Evolutionary conservation across 1,140 invertebrate genomes (phyloP).

Genomic region (Idris sp.): DNA sequence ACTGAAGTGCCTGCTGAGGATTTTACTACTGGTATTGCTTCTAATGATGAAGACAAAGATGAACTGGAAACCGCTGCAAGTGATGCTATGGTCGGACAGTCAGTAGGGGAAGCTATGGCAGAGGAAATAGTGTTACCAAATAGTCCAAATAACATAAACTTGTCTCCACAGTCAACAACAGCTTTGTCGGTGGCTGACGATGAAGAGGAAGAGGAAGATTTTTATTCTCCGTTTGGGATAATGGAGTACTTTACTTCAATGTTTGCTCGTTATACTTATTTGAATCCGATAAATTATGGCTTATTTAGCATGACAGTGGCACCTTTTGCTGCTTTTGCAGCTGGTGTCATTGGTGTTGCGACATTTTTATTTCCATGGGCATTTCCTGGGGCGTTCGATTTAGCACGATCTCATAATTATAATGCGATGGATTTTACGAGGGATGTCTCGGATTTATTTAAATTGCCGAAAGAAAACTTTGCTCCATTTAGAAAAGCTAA

Average conservation of each 20-base stretch:
- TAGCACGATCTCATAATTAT: conserved; percentile 62
- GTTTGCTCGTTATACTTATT: conserved; percentile 69
- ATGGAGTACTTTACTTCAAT: conserved; percentile 69
- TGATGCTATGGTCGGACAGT: conserved; percentile 24
- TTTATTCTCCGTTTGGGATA: conserved; percentile 62
- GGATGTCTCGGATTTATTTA: conserved; percentile 67
- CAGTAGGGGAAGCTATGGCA: not conserved
- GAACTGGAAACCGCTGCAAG: conserved; percentile 4
- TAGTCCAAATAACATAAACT: conserved; percentile 8
- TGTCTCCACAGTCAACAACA: conserved; percentile 8
- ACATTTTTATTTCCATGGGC: conserved; percentile 74
- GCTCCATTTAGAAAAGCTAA: conserved; percentile 69
- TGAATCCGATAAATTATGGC: conserved; percentile 74
- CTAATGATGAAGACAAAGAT: conserved; percentile 14
- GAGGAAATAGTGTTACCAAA: not conserved
- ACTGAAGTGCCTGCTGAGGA: not conserved
- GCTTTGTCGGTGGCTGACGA: conserved; percentile 54
- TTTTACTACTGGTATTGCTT: not conserved
- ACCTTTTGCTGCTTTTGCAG: conserved; percentile 74
- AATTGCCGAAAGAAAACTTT: conserved; percentile 67
- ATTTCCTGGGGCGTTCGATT: conserved; percentile 68
- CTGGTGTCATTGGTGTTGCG: conserved; percentile 71
- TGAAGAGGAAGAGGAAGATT: conserved; percentile 68
- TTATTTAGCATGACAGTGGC: conserved; percentile 73
- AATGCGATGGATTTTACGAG: conserved; percentile 49